A percentile compares a stretch with the other conserved stretches of the same genome.
Evolutionary conservation across 2,888 invertebrate genomes (phyloP).

Genomic region (Hesperia comma): DNA sequence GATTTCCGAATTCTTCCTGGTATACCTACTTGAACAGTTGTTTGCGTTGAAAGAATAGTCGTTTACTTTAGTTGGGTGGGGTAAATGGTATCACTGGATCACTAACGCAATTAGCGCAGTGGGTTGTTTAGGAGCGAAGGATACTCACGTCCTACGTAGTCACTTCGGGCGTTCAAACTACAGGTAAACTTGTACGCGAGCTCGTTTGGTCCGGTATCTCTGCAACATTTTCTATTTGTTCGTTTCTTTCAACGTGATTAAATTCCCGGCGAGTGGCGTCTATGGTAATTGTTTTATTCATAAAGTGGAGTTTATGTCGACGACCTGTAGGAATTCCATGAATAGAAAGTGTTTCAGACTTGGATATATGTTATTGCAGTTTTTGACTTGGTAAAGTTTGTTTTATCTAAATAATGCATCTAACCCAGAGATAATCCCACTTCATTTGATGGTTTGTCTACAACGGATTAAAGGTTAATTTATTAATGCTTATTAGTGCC

Average conservation of each 20-base stretch:
- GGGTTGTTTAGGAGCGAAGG: slow-evolving; percentile 58
- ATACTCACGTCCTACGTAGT: slow-evolving; percentile 51
- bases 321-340: slow-evolving; percentile 5
- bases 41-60: slow-evolving; percentile 78
- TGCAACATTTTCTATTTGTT: slow-evolving; percentile 25
- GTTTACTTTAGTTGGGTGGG: slow-evolving; percentile 68
- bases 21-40: slow-evolving; percentile 77
- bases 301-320: slow-evolving; percentile 1
- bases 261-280: slow-evolving; percentile 28
- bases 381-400: neutral
- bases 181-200: slow-evolving; percentile 30
- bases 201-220: slow-evolving; percentile 30
- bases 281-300: slow-evolving; percentile 26
- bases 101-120: slow-evolving; percentile 77
- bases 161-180: slow-evolving; percentile 43
- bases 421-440: too few species aligned
- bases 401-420: too few species aligned
- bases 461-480: too few species aligned
- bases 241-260: slow-evolving; percentile 28
- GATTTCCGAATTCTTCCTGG: slow-evolving; percentile 78
- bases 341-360: neutral
- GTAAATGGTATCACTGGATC: slow-evolving; percentile 65
- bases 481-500: too few species aligned
- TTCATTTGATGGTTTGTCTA: too few species aligned
- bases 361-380: slow-evolving; percentile 1